A percentile compares a stretch with the other conserved stretches of the same genome.
phyloP scores from a whole-genome alignment of 2,113 vertebrate species.

The Vicugna pacos region DNA sequence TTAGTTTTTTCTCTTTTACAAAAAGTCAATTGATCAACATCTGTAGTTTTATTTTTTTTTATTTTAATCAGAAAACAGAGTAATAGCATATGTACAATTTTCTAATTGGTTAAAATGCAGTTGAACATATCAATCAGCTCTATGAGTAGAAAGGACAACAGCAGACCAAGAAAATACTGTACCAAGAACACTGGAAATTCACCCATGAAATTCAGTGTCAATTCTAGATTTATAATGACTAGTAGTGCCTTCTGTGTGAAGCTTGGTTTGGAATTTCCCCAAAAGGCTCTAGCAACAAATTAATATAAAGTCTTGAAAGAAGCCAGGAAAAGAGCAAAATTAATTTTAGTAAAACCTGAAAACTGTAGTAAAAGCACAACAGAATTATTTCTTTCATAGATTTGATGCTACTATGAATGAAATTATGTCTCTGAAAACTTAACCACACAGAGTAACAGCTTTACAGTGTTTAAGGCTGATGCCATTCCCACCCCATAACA shows the following conservation, averaged over 20 bases:
- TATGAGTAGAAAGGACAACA: neutral
- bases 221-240: neutral
- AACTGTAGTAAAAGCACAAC: neutral
- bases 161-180: slow-evolving; percentile 22
- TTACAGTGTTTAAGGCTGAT: slow-evolving; percentile 41
- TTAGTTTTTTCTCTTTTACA: slow-evolving; percentile 45
- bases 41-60: neutral
- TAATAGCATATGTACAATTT: neutral
- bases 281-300: slow-evolving; percentile 10
- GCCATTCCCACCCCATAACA: neutral
- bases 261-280: neutral
- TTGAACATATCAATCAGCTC: neutral
- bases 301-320: slow-evolving; percentile 48
- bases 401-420: slow-evolving; percentile 30
- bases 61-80: slow-evolving; percentile 47
- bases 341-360: slow-evolving; percentile 39
- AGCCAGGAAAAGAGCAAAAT: neutral
- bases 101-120: slow-evolving; percentile 37
- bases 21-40: slow-evolving; percentile 11
- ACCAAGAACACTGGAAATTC: neutral
- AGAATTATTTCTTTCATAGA: slow-evolving; percentile 42
- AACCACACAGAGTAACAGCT: slow-evolving; percentile 22
- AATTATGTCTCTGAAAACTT: slow-evolving; percentile 45
- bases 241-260: neutral
- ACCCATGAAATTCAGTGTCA: slow-evolving; percentile 29